Percentiles rank a stretch among this genome's conserved stretches.
phyloP scores from a whole-genome alignment of 2,113 vertebrate species.

The Oriolus oriolus region DNA sequence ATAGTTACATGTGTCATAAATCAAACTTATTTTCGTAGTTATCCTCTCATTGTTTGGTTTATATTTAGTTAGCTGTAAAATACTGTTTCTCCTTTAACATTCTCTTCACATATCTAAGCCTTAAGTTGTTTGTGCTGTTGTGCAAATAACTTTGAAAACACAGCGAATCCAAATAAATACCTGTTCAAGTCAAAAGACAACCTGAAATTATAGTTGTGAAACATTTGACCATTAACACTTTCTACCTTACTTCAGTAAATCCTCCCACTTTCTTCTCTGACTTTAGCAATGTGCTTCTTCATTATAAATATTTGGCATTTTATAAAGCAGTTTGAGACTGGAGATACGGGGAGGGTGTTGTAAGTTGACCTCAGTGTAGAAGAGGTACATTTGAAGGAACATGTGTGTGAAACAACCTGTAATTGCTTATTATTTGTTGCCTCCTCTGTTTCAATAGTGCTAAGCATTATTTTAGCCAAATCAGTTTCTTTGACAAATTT shows the following conservation, averaged over 20 bases:
- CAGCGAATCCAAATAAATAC: background rate
- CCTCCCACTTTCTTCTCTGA: background rate
- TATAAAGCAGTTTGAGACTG: background rate
- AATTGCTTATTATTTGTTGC: background rate
- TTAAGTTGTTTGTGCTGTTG: background rate
- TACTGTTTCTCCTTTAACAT: background rate
- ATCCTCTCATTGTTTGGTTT: background rate
- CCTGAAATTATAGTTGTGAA: background rate
- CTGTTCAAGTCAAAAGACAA: background rate
- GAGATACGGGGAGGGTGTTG: background rate
- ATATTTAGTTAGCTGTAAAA: background rate
- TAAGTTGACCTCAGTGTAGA: background rate
- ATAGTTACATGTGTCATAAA: background rate
- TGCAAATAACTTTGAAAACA: background rate
- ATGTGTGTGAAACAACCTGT: background rate
- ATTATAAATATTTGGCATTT: background rate
- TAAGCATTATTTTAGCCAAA: background rate
- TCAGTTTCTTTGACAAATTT: background rate
- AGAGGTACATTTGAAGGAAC: background rate
- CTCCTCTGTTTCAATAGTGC: background rate
- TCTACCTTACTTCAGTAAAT: background rate
- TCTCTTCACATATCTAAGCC: background rate
- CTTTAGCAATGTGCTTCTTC: rapidly evolving
- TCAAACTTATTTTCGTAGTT: background rate
- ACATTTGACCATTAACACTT: background rate